Evolutionary conservation across 53 echinoderm and acorn worm species (phyloP).

Genomic region (Echinometra lucunter): DNA sequence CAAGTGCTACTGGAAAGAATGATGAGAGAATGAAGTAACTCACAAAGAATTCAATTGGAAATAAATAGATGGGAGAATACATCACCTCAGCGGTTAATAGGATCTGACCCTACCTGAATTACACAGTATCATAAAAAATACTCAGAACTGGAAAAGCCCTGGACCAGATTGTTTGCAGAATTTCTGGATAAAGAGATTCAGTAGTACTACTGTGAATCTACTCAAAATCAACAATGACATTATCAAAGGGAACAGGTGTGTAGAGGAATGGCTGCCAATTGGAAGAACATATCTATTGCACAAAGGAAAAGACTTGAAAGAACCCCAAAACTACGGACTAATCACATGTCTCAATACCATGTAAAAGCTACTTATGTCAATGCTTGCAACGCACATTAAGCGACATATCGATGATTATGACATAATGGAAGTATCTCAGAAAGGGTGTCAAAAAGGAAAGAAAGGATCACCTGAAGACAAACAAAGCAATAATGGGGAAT

Average conservation of each 20-base stretch:
- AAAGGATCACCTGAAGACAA: too few relatives aligned
- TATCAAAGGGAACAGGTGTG: background rate
- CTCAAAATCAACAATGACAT: background rate
- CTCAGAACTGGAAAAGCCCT: background rate
- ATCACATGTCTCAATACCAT: conserved; percentile 26
- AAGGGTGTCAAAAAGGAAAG: too few relatives aligned
- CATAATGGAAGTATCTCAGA: too few relatives aligned
- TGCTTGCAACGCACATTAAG: background rate
- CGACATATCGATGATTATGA: too few relatives aligned
- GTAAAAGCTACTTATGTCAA: conserved; percentile 6
- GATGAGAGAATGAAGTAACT: background rate
- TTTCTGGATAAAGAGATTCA: background rate
- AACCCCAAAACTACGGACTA: background rate
- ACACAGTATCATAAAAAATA: background rate
- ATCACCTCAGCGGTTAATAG: background rate
- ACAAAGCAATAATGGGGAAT: too few relatives aligned
- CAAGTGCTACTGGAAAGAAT: background rate
- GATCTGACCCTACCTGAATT: background rate
- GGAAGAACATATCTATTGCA: background rate
- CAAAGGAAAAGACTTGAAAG: background rate
- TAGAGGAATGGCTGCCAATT: too few relatives aligned
- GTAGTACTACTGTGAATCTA: background rate
- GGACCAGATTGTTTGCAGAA: background rate
- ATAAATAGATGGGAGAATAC: background rate
- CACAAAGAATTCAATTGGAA: background rate